phyloP scores from a whole-genome alignment of 2,113 vertebrate genomes.

The Rhynchomys soricoides region DNA sequence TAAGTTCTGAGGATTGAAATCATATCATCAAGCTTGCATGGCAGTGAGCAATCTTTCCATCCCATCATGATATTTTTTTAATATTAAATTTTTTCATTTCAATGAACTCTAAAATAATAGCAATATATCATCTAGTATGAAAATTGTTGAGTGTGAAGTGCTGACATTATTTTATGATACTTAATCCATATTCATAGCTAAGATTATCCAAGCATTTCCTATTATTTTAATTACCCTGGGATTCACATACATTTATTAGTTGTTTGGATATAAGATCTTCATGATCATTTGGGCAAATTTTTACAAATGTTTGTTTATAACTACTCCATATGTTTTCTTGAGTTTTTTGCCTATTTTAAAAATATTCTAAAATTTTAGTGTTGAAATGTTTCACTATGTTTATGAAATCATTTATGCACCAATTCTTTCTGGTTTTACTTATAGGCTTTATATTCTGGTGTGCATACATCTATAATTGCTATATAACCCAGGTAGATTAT shows the following conservation, averaged over 20 bases:
- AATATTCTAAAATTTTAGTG: background rate
- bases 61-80: background rate
- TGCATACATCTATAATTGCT: background rate
- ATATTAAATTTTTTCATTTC: background rate
- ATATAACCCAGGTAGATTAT: background rate
- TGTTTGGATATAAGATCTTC: background rate
- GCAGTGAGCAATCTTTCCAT: background rate
- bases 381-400: background rate
- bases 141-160: background rate
- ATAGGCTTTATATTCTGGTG: background rate
- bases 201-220: background rate
- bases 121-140: background rate
- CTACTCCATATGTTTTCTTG: background rate
- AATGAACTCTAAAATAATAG: background rate
- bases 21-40: background rate
- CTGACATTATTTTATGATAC: background rate
- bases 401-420: background rate
- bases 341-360: background rate
- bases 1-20: background rate
- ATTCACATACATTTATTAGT: background rate
- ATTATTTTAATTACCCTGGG: background rate
- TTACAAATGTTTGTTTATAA: slow-evolving; percentile 6
- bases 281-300: background rate
- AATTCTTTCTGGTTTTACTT: background rate
- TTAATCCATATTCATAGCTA: background rate